Base-by-base conservation (phyloP, 2,797 vertebrate genomes). In the Austrolebias charrua region DNA sequence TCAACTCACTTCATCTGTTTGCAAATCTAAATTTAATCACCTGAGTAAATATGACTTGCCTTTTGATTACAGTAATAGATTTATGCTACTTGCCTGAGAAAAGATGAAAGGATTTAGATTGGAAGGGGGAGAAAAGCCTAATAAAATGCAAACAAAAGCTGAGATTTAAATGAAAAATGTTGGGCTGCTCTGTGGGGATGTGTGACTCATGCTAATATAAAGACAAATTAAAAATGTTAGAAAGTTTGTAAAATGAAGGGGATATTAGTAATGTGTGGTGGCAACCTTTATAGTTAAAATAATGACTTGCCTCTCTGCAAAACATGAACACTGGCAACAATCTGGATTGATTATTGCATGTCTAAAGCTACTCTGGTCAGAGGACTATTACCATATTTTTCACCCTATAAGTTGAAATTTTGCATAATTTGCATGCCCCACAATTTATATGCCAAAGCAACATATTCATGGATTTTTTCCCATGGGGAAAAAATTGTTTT, bases 21-120 rank as follows among this genome's bases (percentile, higher is more conserved):
- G 49, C 44, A 66, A 80, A 78, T 46, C 50, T 63, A 56, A 64
- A 79, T 81, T 73, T 57, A 70, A 81, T 82, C 72, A 64, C 40
- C 38, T 50, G 55, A 64, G 64, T 75, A 78, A 76, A 82, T 75
- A 73, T 19, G 62, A 20, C 40, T 57, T 48, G 15, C 55, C 52
- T 75, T 80, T 76, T 75, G 64, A 81, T 63, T 1, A 12, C 35
- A 55, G 63, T 64, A 58, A 82, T 63, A 80, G 54, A 75, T 66
- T 74, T 56, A 58, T 14, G 8, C 42, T 54, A 16, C 20, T 55
- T 60, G 63, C 43, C 49, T 54, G 13, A 52, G 29, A 71, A 67
- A 66, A 60, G 40, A 67, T 56, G 63, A 68, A 66, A 76, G 20
- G 66, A 40, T 29, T 18, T 15, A 61, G 66, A 71, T 24, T 71